Evolutionary conservation across 2,888 invertebrate species (phyloP).

Genomic region (Conomelus anceps): DNA sequence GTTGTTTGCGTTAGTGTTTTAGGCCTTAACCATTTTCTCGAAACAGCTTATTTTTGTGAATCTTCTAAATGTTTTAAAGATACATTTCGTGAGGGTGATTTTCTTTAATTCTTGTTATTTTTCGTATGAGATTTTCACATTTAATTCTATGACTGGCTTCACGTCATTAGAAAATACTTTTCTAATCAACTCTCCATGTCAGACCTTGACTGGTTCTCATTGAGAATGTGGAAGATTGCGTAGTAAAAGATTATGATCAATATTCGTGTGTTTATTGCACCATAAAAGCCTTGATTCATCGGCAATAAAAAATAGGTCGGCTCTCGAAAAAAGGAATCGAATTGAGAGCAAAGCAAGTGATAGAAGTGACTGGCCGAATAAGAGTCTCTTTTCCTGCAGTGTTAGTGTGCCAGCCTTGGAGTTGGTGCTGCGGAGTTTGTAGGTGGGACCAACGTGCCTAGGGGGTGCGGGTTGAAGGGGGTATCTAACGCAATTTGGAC

Average conservation of each 20-base stretch:
- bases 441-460: too few species aligned
- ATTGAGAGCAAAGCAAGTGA: neutral
- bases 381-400: neutral
- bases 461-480: neutral
- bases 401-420: neutral
- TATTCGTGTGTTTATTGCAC: neutral
- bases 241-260: neutral
- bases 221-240: neutral
- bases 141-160: too few species aligned
- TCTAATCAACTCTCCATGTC: neutral
- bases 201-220: neutral
- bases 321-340: neutral
- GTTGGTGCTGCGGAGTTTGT: neutral
- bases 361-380: neutral
- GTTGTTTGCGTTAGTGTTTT: too few species aligned
- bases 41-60: too few species aligned
- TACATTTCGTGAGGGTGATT: too few species aligned
- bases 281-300: neutral
- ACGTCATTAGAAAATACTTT: too few species aligned
- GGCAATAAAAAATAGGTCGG: neutral
- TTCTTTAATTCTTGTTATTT: too few species aligned
- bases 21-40: too few species aligned
- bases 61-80: too few species aligned
- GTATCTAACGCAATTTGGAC: neutral
- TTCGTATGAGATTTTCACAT: too few species aligned